Conservation (phyloP, 2,113 vertebrate genomes). For the Castor canadensis region DNA sequence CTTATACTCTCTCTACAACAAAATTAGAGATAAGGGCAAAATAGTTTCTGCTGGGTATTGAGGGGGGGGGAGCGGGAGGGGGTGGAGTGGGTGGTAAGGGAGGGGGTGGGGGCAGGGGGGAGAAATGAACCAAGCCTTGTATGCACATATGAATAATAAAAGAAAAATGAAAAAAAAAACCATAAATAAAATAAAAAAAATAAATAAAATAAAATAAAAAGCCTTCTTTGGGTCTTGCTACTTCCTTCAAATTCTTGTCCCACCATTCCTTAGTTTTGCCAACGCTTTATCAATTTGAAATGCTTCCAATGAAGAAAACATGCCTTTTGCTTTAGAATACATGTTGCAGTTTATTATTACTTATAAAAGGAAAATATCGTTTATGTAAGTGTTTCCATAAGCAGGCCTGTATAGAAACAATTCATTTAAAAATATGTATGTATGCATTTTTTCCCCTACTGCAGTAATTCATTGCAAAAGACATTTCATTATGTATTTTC, state of each 20-base stretch:
- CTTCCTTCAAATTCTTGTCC: neutral
- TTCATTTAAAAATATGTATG: constrained; percentile 46
- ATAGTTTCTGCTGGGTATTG: too few relatives aligned
- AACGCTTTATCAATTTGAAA: neutral
- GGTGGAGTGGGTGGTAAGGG: too few relatives aligned
- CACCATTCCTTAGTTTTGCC: neutral
- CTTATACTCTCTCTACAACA: too few relatives aligned
- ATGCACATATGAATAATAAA: too few relatives aligned
- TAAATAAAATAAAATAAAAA: too few relatives aligned
- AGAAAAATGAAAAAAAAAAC: too few relatives aligned
- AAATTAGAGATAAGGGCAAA: too few relatives aligned
- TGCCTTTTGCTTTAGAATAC: neutral
- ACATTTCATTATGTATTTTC: constrained; percentile 73
- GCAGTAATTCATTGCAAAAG: constrained; percentile 62
- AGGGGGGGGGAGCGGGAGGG: too few relatives aligned
- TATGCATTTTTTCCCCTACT: neutral
- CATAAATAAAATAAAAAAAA: too few relatives aligned
- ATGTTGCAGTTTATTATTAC: constrained; percentile 33
- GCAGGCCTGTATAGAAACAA: neutral
- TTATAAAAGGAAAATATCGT: constrained; percentile 44
- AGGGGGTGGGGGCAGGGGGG: too few relatives aligned
- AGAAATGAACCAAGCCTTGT: too few relatives aligned
- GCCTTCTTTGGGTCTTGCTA: neutral
- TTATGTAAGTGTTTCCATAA: neutral
- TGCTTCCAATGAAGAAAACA: neutral